Evolutionary conservation across 2,797 vertebrate genomes (phyloP), one percentile per base, ranked within the genome.

Genomic region (Pangasius larnaudii): DNA sequence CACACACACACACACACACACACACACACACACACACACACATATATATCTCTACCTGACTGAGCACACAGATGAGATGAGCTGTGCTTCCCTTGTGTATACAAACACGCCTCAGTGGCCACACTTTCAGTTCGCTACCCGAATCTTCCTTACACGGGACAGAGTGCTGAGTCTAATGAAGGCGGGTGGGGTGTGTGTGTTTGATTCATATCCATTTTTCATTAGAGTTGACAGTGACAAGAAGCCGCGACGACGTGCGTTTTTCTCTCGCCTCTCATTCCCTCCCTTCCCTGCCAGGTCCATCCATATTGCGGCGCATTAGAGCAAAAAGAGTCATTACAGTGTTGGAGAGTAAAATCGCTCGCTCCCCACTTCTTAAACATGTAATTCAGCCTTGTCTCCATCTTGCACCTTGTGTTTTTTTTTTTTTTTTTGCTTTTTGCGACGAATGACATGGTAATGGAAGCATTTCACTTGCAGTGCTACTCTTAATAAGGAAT

Each of bases 21-120:
- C 22, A 51, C 27, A 75, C 7, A 14, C 42, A 72, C 22, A 46
- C 72, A 51, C 27, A n/a, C 7, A 14, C 42, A 72, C 22, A 46
- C 22, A n/a, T 19, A 90, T 85, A 91, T 90, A 86, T 90, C 89
- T 90, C 90, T 92, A 92, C 91, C 90, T 90, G 90, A 91, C 90
- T 92, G 90, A 88, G 88, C 91, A 92, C 89, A 90, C 82, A 92
- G 91, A 92, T 92, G 91, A 92, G 91, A 89, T 92, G 89, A 89
- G 88, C 88, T 81, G 83, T 84, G 87, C 84, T 85, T 84, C 89
- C 90, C 88, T 89, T 88, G 90, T 91, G 91, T 91, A 87, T 88
- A 88, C 84, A 86, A 90, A 85, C 79, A 92, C 16, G 90, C 91
- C 88, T 91, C 84, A 63, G 81, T 91, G 85, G 90, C 51, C 85